Evolutionary conservation across 2,113 vertebrate species (phyloP).

Genomic region (Hyaena hyaena): DNA sequence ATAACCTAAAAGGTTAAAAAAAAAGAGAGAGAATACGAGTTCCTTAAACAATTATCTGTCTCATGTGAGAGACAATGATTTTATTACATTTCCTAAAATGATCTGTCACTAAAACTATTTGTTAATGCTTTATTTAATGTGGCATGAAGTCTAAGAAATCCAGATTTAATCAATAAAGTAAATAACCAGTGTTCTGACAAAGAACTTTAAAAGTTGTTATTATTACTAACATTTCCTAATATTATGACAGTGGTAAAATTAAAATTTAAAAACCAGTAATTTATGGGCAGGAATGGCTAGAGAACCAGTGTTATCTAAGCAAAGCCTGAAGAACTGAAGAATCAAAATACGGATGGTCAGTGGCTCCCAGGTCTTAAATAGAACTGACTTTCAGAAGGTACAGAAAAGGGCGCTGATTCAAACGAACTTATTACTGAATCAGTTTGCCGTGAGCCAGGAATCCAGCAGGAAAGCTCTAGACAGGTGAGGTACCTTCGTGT

Average conservation of each 20-base stretch:
- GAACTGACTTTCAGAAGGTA: background rate
- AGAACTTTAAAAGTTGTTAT: constrained; percentile 46
- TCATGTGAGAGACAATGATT: constrained; percentile 12
- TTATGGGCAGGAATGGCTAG: background rate
- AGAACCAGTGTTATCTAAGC: background rate
- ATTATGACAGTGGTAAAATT: constrained; percentile 26
- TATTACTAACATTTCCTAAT: constrained; percentile 61
- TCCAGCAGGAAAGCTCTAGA: background rate
- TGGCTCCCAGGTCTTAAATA: background rate
- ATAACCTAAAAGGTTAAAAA: background rate
- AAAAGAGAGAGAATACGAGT: background rate
- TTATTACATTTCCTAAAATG: background rate
- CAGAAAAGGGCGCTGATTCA: background rate
- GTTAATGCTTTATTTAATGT: constrained; percentile 47
- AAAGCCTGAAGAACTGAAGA: background rate
- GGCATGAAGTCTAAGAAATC: constrained; percentile 12
- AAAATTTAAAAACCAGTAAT: background rate
- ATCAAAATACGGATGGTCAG: background rate
- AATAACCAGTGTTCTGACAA: background rate
- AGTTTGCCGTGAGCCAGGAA: background rate
- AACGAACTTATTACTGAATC: background rate
- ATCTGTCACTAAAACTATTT: background rate
- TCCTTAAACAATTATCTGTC: constrained; percentile 41
- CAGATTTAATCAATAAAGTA: background rate
- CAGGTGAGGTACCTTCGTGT: background rate